Evolutionary conservation across 1,140 invertebrate genomes (phyloP).

Genomic region (Apis cerana): DNA sequence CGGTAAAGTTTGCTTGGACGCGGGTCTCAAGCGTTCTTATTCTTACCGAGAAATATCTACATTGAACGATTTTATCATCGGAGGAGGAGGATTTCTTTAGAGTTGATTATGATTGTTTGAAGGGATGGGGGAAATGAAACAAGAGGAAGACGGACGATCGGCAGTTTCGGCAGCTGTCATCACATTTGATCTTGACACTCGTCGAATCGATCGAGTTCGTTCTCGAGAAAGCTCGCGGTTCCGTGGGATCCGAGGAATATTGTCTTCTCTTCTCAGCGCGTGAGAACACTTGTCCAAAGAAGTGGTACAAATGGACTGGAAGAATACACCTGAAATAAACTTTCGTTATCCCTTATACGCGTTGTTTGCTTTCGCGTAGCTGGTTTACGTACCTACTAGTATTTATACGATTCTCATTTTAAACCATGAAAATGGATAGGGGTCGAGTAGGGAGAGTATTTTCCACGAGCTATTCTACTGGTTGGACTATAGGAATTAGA

Average conservation of each 20-base stretch:
- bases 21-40: too few species aligned
- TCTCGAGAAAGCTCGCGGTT: background rate
- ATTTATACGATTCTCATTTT: background rate
- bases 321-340: constrained; percentile 1
- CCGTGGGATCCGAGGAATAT: constrained; percentile 8
- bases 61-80: too few species aligned
- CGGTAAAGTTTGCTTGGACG: too few species aligned
- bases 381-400: background rate
- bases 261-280: background rate
- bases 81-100: background rate
- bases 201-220: constrained; percentile 22
- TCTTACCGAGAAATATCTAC: too few species aligned
- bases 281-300: background rate
- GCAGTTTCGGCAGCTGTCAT: constrained; percentile 18
- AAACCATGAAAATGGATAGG: background rate
- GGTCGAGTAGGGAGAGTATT: too few species aligned
- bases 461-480: background rate
- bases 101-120: too few species aligned
- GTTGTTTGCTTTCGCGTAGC: background rate
- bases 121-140: background rate
- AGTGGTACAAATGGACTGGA: background rate
- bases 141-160: background rate
- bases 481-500: background rate
- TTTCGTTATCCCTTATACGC: constrained; percentile 11
- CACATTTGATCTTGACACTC: constrained; percentile 27